A percentile compares a stretch with the other conserved stretches of the same genome.
phyloP scores from a whole-genome alignment of 2,797 vertebrate species.

The Hephaestus fuliginosus region DNA sequence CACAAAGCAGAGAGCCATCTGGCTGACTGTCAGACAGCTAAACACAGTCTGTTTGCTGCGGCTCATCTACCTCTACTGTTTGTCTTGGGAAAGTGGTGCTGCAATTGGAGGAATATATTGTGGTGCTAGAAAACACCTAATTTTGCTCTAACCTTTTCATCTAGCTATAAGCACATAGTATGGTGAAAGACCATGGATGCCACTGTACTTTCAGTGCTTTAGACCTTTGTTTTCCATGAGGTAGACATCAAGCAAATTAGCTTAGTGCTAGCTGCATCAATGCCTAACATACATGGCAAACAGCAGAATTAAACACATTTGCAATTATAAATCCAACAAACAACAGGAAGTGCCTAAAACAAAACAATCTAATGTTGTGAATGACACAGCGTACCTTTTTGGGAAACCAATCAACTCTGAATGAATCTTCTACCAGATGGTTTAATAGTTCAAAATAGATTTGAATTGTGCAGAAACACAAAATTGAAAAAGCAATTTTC shows the following conservation, averaged over 20 bases:
- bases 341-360: slow-evolving; percentile 10
- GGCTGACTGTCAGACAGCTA: slow-evolving; percentile 66
- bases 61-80: slow-evolving; percentile 43
- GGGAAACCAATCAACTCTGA: slow-evolving; percentile 32
- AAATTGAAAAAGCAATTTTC: slow-evolving; percentile 43
- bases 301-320: neutral
- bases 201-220: neutral
- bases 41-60: slow-evolving; percentile 58
- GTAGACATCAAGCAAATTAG: neutral
- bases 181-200: too few relatives aligned
- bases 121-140: slow-evolving; percentile 12
- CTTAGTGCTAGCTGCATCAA: neutral
- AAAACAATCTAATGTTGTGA: neutral
- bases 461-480: slow-evolving; percentile 42
- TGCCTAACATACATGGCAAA: slow-evolving; percentile 3
- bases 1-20: slow-evolving; percentile 76
- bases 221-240: neutral
- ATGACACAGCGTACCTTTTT: neutral
- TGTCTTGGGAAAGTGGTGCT: slow-evolving; percentile 37
- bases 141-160: slow-evolving; percentile 3
- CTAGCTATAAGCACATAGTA: neutral
- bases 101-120: slow-evolving; percentile 9
- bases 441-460: slow-evolving; percentile 36
- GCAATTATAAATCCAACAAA: neutral
- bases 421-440: slow-evolving; percentile 9